These are phyloP conservation scores for Nymphicus hollandicus DNA, from an alignment of 2,113 vertebrate genomes.

Conservation along the genomic window DNA sequence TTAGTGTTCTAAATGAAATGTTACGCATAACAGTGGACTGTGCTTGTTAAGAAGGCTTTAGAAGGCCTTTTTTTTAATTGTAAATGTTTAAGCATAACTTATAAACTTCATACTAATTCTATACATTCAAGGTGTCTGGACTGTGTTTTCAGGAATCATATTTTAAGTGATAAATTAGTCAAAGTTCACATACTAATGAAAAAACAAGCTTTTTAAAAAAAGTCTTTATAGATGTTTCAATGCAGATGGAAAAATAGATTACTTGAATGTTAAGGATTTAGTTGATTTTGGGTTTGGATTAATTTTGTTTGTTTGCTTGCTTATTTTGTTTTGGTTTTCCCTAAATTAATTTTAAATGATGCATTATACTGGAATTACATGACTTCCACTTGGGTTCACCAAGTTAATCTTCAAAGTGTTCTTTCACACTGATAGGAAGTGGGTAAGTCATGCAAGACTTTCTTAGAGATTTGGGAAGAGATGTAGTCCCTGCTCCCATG, in stretches of 20 bases:
- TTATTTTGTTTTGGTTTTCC: accelerated
- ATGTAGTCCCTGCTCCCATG: background rate
- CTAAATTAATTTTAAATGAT: background rate
- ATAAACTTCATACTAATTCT: background rate
- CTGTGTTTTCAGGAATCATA: background rate
- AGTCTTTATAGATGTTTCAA: background rate
- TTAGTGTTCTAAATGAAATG: background rate
- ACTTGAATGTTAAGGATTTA: background rate
- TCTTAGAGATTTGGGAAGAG: background rate
- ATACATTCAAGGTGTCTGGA: background rate
- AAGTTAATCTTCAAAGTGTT: background rate
- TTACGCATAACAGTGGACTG: background rate
- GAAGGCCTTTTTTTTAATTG: no score
- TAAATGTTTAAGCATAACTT: background rate
- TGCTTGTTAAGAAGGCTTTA: background rate
- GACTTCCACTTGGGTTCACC: background rate
- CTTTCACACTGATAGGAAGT: background rate
- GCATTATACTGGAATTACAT: background rate
- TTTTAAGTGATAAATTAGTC: background rate
- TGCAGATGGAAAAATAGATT: background rate
- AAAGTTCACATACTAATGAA: background rate
- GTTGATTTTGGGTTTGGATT: background rate
- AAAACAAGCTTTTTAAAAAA: background rate
- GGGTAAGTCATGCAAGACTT: background rate
- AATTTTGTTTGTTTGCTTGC: no score